Base-by-base conservation (phyloP, 64 coral and sea anemone genomes). In the Dendrophyllia cribrosa region DNA sequence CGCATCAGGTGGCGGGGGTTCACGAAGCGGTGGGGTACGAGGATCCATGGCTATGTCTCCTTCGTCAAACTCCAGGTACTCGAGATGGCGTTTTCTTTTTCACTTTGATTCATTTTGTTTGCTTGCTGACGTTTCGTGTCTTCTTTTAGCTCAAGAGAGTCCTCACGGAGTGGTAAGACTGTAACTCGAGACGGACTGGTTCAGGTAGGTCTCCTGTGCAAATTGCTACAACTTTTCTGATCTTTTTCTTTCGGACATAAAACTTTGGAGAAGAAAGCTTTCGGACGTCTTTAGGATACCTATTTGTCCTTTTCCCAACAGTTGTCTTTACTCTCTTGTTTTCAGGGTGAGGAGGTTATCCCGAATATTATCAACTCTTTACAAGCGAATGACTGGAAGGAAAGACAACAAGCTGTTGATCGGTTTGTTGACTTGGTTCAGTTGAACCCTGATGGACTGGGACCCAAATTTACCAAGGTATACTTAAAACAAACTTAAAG, bases 401-500 rank as follows among this genome's bases (percentile, higher is more conserved):
- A 98, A 77, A 83, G 97, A 74, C 88, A 94, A 43, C 91, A 91
- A 50, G 97, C 93, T 7, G 72, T 98, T 59, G 97, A 98, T 76
- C 80, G 78, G 48, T 73, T 98, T 81, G 88, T 93, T 72, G 79
- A 91, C n/a, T 53, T 98, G 20, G 83, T 92, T 9, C 75, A 90
- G 75, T 76, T 83, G 47, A 95, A 95, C 51, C 90, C 90, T 16
- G 78, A 95, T 50, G 94, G 94, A 16, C 74, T 96, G 12, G 94
- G 94, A 45, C 43, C 88, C 9, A 98, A 98, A 70, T 93, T 98
- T 75, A 95, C 94, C 6, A 98, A 98, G 97, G 97, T 98, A 98
- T 12, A 8, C 19, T 43, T 51, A 71, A 58, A 46, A 9, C 7
- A 9, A 56, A 7, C 52, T 56, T 56, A 56, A 56, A 6, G 7